Percentiles rank a stretch among this genome's conserved stretches.
Evolutionary conservation across 2,888 invertebrate genomes (phyloP).

Genomic region (Ctenicera cuprea): DNA sequence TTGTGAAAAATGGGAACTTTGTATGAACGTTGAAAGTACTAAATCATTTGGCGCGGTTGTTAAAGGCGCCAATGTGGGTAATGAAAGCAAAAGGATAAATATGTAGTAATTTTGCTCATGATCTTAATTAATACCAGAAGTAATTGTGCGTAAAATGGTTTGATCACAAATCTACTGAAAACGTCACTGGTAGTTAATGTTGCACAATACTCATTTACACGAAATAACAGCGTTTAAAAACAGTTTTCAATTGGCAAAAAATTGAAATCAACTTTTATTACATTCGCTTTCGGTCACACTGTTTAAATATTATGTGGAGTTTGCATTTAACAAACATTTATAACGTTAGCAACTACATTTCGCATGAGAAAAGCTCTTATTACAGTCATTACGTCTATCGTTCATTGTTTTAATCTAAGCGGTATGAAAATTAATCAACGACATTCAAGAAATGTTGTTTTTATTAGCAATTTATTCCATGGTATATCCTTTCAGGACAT

Average conservation of each 20-base stretch:
- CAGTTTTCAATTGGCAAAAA: conserved; percentile 44
- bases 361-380: conserved; percentile 15
- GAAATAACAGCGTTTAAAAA: conserved; percentile 44
- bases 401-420: conserved; percentile 9
- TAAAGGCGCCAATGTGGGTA: conserved; percentile 45
- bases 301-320: conserved; percentile 15
- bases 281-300: conserved; percentile 32
- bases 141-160: conserved; percentile 46
- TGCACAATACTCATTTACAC: conserved; percentile 41
- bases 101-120: conserved; percentile 34
- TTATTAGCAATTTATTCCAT: not conserved
- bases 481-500: conserved; percentile 11
- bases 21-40: conserved; percentile 26
- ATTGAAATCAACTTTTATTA: conserved; percentile 40
- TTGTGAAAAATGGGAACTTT: conserved; percentile 28
- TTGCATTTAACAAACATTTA: conserved; percentile 32
- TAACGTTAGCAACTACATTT: conserved; percentile 1
- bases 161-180: conserved; percentile 39
- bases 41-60: conserved; percentile 37
- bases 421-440: conserved; percentile 9
- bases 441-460: not conserved
- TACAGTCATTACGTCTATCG: not conserved
- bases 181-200: conserved; percentile 37
- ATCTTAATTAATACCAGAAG: conserved; percentile 45
- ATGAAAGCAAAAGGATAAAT: conserved; percentile 41